Evolutionary conservation across 2,888 invertebrate genomes (phyloP), one percentile per base, ranked within the genome.

Genomic region (Pilophorus perplexus): DNA sequence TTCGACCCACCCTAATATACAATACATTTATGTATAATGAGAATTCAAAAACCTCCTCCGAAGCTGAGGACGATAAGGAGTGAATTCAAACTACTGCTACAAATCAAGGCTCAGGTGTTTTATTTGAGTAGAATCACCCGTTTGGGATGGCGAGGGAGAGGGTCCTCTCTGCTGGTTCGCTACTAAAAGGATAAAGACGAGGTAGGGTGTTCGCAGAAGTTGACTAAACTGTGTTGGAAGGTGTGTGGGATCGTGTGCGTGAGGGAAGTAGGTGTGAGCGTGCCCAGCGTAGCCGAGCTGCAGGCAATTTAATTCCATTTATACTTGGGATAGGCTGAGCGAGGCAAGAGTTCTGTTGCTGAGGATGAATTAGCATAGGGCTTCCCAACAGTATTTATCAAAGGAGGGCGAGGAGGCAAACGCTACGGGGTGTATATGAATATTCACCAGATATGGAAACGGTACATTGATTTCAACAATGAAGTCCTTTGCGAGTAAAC

Each of bases 101-200:
- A 46, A 46, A 46, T 46, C 46, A 46, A 46, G 46, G n/a, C 46
- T 46, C 46, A 46, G 46, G 46, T 46, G 46, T 46, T 46, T 46
- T 46, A 46, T 46, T 23, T 23, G 2, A 16, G n/a, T 6, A 5
- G 46, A 6, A 22, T 22, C 20, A n/a, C 22, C 22, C 22, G 2
- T 20, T n/a, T 10, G 20, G 12, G 46, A 23, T 20, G 12, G 4
- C 22, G 22, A 46, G 46, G n/a, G n/a, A n/a, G n/a, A n/a, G n/a
- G n/a, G n/a, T n/a, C n/a, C n/a, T n/a, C n/a, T n/a, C n/a, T n/a
- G n/a, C n/a, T n/a, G n/a, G n/a, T n/a, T n/a, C n/a, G 22, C 23
- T 46, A 46, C 3, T 46, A 10, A 2, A 23, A 46, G 46, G 10
- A 22, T 22, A 10, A 46, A 23, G 22, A 22, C 6, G 46, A n/a